A percentile compares a stretch with the other conserved stretches of the same genome.
Conservation (phyloP, 2,888 invertebrate genomes). For the Girardia tigrina region DNA sequence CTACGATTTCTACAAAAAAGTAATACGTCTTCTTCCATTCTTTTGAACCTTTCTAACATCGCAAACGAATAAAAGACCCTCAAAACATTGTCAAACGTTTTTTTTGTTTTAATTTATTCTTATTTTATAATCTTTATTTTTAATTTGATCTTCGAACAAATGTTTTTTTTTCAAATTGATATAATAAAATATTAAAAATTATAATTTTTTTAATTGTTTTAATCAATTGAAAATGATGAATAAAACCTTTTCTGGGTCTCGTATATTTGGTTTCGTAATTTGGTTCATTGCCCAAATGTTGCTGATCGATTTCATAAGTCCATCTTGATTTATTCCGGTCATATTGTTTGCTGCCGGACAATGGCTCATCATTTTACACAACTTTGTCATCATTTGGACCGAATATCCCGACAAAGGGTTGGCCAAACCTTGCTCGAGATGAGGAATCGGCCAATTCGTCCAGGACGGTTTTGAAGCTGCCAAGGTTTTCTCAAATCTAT, state of each 20-base stretch:
- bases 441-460: neutral
- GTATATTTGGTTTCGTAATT: neutral
- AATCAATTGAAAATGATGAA: neutral
- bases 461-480: neutral
- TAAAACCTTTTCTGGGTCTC: constrained; percentile 19
- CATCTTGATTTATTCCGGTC: neutral
- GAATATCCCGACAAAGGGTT: neutral
- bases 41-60: too few species aligned
- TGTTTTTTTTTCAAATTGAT: neutral
- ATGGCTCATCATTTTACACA: constrained; percentile 2
- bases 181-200: neutral
- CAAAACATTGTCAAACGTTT: too few species aligned
- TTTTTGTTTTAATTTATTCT: neutral
- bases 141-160: neutral
- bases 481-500: neutral
- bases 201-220: neutral
- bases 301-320: neutral
- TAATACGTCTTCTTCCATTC: too few species aligned
- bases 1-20: too few species aligned
- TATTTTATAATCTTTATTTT: neutral
- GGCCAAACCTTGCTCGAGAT: neutral
- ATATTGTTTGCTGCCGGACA: neutral
- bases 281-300: constrained; percentile 19
- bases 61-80: too few species aligned
- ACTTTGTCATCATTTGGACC: neutral